Conservation (phyloP, 2,797 vertebrate species). For the Platalea minor region DNA sequence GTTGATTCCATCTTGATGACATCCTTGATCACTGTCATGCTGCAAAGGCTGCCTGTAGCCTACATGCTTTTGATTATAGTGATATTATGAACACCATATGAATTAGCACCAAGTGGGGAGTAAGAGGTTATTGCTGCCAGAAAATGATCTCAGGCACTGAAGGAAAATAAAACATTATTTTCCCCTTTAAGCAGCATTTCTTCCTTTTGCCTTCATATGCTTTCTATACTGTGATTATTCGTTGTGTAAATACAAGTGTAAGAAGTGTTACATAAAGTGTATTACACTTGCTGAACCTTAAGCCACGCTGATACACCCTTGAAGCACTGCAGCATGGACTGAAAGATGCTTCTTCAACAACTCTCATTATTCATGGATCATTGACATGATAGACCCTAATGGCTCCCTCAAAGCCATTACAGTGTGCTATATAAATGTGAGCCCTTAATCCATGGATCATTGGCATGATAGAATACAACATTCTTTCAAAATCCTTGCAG, state of each 20-base stretch:
- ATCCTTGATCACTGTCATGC: not conserved
- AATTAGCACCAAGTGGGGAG: not conserved
- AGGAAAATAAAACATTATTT: not conserved
- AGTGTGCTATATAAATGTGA: slow-evolving; percentile 17
- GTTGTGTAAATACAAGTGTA: not conserved
- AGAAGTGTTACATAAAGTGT: not conserved
- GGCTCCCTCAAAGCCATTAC: slow-evolving; percentile 19
- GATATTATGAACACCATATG: not conserved
- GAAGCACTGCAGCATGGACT: not conserved
- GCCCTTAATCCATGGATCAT: slow-evolving; percentile 22
- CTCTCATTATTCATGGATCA: slow-evolving; percentile 37
- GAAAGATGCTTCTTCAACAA: not conserved
- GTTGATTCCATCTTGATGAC: not conserved
- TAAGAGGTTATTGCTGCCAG: not conserved
- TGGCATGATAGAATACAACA: slow-evolving; percentile 16
- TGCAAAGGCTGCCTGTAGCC: not conserved
- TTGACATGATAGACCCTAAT: slow-evolving; percentile 3
- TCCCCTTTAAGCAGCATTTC: not conserved
- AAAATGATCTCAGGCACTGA: not conserved
- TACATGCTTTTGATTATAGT: not conserved
- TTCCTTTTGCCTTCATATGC: not conserved
- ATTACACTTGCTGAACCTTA: slow-evolving; percentile 28
- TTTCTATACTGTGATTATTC: not conserved
- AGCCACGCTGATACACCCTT: not conserved
- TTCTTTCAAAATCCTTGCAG: slow-evolving; percentile 7